Conservation (phyloP, 2,113 vertebrate species). For the Corythornis cristatus region DNA sequence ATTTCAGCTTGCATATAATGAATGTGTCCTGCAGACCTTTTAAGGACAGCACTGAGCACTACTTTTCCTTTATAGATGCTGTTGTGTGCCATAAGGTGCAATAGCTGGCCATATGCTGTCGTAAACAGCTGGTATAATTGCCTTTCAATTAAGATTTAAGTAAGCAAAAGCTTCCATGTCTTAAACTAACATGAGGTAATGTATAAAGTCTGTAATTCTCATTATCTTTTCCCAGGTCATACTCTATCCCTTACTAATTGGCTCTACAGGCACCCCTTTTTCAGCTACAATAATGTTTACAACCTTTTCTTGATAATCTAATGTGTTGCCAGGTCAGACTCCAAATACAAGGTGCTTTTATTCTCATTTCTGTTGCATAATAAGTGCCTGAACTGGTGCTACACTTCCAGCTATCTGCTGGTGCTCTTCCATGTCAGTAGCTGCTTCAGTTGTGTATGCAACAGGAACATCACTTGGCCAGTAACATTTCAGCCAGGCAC, state of each 20-base stretch:
- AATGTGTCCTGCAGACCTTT: background rate
- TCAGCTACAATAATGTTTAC: background rate
- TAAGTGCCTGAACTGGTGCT: background rate
- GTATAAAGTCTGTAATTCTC: background rate
- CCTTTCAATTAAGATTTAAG: constrained; percentile 14
- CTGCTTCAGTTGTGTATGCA: background rate
- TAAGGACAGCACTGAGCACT: background rate
- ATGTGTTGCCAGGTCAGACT: background rate
- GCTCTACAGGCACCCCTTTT: background rate
- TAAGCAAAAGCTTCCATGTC: background rate
- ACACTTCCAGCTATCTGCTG: background rate
- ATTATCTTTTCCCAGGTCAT: constrained; percentile 6
- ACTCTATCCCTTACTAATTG: constrained; percentile 6
- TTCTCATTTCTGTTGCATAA: background rate
- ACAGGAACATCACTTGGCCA: background rate
- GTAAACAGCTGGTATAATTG: constrained; percentile 19
- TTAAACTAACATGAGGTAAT: background rate
- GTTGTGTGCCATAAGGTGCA: background rate
- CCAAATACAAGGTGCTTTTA: background rate
- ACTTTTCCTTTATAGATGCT: background rate
- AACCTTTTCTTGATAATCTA: background rate
- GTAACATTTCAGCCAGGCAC: background rate
- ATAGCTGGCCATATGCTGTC: background rate
- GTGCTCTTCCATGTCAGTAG: background rate
- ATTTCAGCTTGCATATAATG: background rate